Conservation (phyloP, 2,888 invertebrate genomes). For the Ferrisia virgata region DNA sequence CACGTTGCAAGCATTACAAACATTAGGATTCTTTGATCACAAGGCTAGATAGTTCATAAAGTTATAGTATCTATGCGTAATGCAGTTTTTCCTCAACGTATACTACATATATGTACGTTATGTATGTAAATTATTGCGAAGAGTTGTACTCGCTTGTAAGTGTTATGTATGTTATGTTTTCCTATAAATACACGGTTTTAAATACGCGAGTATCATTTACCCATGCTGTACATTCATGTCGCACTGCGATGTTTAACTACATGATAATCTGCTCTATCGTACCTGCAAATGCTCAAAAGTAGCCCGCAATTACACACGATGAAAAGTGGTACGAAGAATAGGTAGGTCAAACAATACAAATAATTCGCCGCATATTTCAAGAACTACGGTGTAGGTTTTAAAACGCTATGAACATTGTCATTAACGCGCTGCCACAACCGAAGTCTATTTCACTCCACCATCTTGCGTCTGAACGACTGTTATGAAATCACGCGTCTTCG, state of each 20-base stretch:
- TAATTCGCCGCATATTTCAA: conserved; percentile 20
- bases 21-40: conserved; percentile 65
- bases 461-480: neutral
- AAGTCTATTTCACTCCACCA: neutral
- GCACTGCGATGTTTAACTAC: neutral
- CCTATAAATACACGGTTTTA: conserved; percentile 8
- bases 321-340: conserved; percentile 10
- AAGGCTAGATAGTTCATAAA: neutral
- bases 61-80: neutral
- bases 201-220: neutral
- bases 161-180: neutral
- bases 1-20: conserved; percentile 67
- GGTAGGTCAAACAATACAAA: conserved; percentile 28
- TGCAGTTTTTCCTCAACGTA: neutral
- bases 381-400: conserved; percentile 6
- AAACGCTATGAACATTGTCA: conserved; percentile 10
- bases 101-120: too few relatives aligned
- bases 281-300: conserved; percentile 3
- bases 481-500: neutral
- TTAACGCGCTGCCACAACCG: neutral
- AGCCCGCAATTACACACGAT: conserved; percentile 5
- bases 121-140: neutral
- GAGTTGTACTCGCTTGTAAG: neutral
- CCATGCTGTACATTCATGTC: neutral
- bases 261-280: neutral